A percentile compares a stretch with the other conserved stretches of the same genome.
phyloP scores from a whole-genome alignment of 2,888 invertebrate species.

The Drosophila borealis region DNA sequence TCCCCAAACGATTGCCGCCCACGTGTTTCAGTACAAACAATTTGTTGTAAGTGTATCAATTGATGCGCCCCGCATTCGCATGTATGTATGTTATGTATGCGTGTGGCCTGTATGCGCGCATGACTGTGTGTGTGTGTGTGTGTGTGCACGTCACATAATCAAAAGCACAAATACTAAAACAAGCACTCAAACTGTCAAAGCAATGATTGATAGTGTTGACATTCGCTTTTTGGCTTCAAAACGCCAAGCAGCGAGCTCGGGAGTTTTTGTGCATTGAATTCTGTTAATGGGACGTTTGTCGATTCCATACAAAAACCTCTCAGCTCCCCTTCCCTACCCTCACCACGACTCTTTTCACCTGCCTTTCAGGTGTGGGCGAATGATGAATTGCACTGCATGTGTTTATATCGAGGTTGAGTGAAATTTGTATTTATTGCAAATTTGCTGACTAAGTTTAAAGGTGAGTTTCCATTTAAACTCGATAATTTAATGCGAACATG shows the following conservation, averaged over 20 bases:
- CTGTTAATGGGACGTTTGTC: constrained; percentile 75
- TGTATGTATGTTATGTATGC: background rate
- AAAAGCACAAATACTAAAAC: constrained; percentile 81
- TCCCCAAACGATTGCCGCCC: constrained; percentile 24
- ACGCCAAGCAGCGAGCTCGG: constrained; percentile 33
- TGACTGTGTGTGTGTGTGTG: constrained; percentile 11
- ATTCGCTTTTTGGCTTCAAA: constrained; percentile 80
- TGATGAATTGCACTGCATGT: constrained; percentile 74
- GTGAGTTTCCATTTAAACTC: constrained; percentile 32
- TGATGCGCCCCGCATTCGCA: constrained; percentile 56
- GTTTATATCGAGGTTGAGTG: constrained; percentile 45
- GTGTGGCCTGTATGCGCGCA: background rate
- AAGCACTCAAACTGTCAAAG: constrained; percentile 82
- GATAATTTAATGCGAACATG: background rate
- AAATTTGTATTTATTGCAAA: constrained; percentile 68
- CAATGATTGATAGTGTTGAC: constrained; percentile 80
- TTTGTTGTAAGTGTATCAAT: constrained; percentile 82
- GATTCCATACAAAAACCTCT: constrained; percentile 30
- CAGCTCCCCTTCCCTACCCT: background rate
- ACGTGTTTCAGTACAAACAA: constrained; percentile 72
- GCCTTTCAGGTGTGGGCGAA: constrained; percentile 46
- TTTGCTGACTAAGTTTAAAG: constrained; percentile 59
- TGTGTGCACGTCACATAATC: constrained; percentile 70
- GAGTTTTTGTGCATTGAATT: constrained; percentile 75
- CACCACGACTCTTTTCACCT: background rate